Evolutionary conservation across 2,113 vertebrate genomes (phyloP), one percentile per base, ranked within the genome.

Genomic region (Proteles cristata): DNA sequence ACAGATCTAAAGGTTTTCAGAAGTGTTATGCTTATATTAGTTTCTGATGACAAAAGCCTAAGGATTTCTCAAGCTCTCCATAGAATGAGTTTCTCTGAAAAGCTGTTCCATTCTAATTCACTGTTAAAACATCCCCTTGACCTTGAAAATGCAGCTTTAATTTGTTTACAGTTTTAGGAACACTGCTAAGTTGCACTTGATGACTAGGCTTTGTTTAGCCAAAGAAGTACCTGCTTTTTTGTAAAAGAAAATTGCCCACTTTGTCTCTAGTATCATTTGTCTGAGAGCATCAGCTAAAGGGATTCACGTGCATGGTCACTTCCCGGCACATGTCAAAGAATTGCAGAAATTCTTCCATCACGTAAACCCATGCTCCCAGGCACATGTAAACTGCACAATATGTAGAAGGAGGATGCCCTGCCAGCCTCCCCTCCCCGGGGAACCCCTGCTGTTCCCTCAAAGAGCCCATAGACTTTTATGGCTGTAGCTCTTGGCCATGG

Each of bases 391-490:
- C 35, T 21, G 79, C 1, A 16, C 31, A 35, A 3, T 4, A n/a
- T 5, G 0, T 25, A 81, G 11, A 12, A 4, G 4, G 58, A 19
- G 17, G 33, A 4, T 6, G 43, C 7, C 17, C 1, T 1, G 7
- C 6, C 28, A 39, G 15, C 33, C 43, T 33, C 35, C 14, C 31
- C 28, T 3, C 12, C n/a, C 43, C 25, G 43, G 58, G 85, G 43
- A 90, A 28, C 58, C 31, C 7, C 73, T 16, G 1, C 19, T n/a
- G 23, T 71, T 39, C 28, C 77, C 35, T 61, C 73, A 53, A 35
- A 16, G 16, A 45, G 53, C 65, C 50, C 33, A 4, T 11, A 43
- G 53, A 11, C n/a, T 39, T 55, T 15, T 5, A 17, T 50, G 65
- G 28, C 16, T 48, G 28, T 33, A 43, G 0, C 15, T 4, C n/a